Evolutionary conservation across 1,140 invertebrate genomes (phyloP).

Genomic region (Cydia splendana): DNA sequence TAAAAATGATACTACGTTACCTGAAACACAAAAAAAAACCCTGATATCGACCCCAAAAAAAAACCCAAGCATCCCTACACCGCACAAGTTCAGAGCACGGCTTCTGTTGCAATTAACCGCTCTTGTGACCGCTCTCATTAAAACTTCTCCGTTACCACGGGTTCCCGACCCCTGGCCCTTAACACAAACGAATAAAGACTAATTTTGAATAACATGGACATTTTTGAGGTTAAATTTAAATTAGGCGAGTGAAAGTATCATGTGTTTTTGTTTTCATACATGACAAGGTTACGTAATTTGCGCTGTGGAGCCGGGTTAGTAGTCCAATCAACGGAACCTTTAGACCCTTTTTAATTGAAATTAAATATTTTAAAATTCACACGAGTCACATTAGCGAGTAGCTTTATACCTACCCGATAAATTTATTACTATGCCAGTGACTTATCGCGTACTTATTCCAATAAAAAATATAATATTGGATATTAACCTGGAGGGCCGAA

Average conservation of each 20-base stretch:
- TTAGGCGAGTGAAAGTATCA: constrained; percentile 25
- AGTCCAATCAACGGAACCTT: background rate
- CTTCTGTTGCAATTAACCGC: constrained; percentile 41
- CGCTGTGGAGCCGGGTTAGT: background rate
- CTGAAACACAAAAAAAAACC: constrained; percentile 14
- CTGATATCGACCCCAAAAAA: constrained; percentile 1
- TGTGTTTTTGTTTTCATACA: constrained; percentile 32
- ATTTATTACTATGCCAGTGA: no score
- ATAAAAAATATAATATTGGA: no score
- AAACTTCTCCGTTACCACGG: constrained; percentile 40
- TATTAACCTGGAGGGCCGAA: no score
- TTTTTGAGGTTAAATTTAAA: constrained; percentile 30
- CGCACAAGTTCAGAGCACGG: constrained; percentile 26
- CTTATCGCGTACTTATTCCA: no score
- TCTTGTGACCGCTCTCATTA: constrained; percentile 37
- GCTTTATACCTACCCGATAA: no score
- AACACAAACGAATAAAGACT: constrained; percentile 38
- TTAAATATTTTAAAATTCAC: background rate
- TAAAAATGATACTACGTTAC: background rate
- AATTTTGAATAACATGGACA: background rate
- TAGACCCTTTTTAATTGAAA: background rate
- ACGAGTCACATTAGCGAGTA: no score
- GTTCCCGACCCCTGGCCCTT: constrained; percentile 20
- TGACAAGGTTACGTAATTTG: constrained; percentile 30
- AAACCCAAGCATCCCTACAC: background rate